phyloP scores from a whole-genome alignment of 2,113 vertebrate genomes.

The Hypanus sabinus region DNA sequence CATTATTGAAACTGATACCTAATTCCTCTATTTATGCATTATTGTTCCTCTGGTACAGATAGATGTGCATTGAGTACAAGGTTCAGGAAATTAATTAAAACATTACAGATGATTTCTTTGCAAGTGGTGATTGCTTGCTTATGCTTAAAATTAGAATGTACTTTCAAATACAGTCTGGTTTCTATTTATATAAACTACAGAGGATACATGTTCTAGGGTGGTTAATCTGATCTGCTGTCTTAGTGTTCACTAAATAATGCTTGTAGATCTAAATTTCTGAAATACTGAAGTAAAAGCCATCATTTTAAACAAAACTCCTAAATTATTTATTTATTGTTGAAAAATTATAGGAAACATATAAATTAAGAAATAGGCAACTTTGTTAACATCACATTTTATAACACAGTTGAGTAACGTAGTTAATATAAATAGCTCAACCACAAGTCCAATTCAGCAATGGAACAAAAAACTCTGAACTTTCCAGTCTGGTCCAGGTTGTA shows the following conservation, averaged over 20 bases:
- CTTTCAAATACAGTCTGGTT: background rate
- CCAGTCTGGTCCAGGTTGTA: background rate
- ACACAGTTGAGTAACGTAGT: too few relatives aligned
- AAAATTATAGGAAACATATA: background rate
- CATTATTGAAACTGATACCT: background rate
- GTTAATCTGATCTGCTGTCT: background rate
- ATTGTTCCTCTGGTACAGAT: background rate
- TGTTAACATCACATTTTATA: background rate
- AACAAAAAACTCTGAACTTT: background rate
- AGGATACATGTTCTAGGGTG: background rate
- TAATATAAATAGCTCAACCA: background rate
- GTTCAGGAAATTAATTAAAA: background rate
- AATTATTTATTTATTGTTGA: background rate
- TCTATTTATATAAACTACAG: background rate
- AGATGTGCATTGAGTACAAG: background rate
- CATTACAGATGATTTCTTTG: background rate
- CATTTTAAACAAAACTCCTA: background rate
- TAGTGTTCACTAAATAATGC: background rate
- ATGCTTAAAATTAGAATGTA: background rate
- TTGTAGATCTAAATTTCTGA: background rate
- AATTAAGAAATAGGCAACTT: background rate
- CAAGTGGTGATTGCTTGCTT: background rate
- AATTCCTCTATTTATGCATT: background rate
- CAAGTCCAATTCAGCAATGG: background rate
- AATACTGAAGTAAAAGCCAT: background rate